phyloP scores from a whole-genome alignment of 2,888 invertebrate genomes.

The Netelia fuscicornis region DNA sequence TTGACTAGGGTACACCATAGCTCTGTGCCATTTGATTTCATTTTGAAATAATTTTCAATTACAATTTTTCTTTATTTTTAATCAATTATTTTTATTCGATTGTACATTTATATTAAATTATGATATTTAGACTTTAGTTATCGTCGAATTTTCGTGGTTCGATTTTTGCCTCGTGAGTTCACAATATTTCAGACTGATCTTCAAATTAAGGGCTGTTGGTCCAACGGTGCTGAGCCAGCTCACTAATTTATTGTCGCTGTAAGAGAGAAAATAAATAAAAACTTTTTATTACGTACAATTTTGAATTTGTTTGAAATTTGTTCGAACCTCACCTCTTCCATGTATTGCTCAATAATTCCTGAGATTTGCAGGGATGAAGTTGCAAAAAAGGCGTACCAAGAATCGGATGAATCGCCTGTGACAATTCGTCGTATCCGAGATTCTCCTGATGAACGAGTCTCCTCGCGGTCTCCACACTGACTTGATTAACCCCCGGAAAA shows the following conservation, averaged over 20 bases:
- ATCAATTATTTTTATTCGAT: background rate
- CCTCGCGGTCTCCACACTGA: conserved; percentile 79
- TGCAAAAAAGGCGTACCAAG: conserved; percentile 79
- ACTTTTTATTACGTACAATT: background rate
- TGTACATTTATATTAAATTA: background rate
- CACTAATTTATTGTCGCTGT: conserved; percentile 81
- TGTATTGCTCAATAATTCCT: conserved; percentile 76
- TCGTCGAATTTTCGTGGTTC: background rate
- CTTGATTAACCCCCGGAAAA: conserved; percentile 80
- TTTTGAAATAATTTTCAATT: too few relatives aligned
- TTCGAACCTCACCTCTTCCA: conserved; percentile 75
- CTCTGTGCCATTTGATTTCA: too few relatives aligned
- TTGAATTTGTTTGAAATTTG: background rate
- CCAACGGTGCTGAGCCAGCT: conserved; percentile 82
- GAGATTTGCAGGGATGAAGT: conserved; percentile 82
- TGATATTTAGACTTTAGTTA: background rate
- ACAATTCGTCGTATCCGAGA: conserved; percentile 80
- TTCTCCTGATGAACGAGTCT: conserved; percentile 64
- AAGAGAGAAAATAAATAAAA: conserved; percentile 54
- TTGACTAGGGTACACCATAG: too few relatives aligned
- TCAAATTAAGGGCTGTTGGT: conserved; percentile 77
- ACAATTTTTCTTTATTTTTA: background rate
- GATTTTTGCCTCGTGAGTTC: conserved; percentile 72
- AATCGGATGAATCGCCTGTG: conserved; percentile 82
- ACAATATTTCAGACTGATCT: conserved; percentile 77